Evolutionary conservation across 2,888 invertebrate genomes (phyloP), one percentile per base, ranked within the genome.

Genomic region (Mystacides longicornis): DNA sequence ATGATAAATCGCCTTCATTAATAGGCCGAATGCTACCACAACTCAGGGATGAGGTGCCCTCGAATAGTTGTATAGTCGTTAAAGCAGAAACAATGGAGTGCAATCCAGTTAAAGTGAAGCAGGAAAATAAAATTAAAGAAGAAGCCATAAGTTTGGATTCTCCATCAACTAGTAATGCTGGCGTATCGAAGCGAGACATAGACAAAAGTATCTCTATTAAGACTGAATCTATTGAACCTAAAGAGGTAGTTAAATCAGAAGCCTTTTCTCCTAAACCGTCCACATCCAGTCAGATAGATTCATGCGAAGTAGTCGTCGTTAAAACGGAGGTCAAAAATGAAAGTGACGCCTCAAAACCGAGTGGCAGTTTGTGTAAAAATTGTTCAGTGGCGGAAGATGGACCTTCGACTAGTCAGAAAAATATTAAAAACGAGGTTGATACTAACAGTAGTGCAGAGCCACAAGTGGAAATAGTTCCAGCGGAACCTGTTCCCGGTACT

Each of bases 301-400:
- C 7, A n/a, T 14, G 7, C 3, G 37, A 37, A n/a, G 7, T 37
- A 14, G 3, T n/a, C 3, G n/a, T 16, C 14, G 7, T 37, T 16
- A 37, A 37, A 37, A 31, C 49, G 16, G 54, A 57, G 46, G 23
- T 48, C 3, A 54, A 46, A 20, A 53, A 43, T 37, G 33, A 50
- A 2, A n/a, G 20, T 7, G 20, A 20, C 21, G 14, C 23, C 37
- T 3, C 47, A 5, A 20, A 18, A 16, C 5, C 43, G 4, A 45
- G 16, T 21, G 16, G 23, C 16, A 47, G 16, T 47, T 51, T 23
- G 33, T 57, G 57, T 21, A 48, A 22, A 9, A 54, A 43, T 16
- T 57, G 54, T 23, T 54, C 22, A 7, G 43, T 14, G 20, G 19
- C 51, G 7, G 55, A 50, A 14, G 49, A 55, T 52, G 5, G 52